Evolutionary conservation across 2,888 invertebrate species (phyloP), one percentile per base, ranked within the genome.

Genomic region (Homarus gammarus): DNA sequence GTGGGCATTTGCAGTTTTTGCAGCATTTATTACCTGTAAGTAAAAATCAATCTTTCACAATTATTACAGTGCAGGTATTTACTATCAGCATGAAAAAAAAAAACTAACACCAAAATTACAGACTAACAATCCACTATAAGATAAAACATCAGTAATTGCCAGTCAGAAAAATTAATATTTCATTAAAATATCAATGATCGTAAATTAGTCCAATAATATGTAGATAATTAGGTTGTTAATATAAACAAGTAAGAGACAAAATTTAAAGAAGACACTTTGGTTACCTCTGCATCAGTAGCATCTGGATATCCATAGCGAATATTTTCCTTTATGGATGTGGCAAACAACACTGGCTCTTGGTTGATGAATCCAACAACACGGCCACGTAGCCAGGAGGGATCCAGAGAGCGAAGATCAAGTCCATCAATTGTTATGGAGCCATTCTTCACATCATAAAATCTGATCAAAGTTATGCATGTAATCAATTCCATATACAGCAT

Each of bases 341-440:
- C 98, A 95, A 99, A 99, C 51, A 99, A 94, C 72, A 98, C 96
- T 0, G 99, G 99, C 93, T 99, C 99, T 94, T 99, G 98, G 93
- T 97, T 97, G 90, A 99, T 98, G 92, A 97, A 96, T 0, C 98
- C 98, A 31, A 99, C 95, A 40, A 96, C 96, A 79, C 96, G 95
- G 22, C 97, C 96, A 68, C 99, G 95, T 33, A 99, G 95, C 98
- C 99, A 99, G 64, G 96, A 95, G 0, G 97, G 96, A 93, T 98
- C 96, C 89, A 98, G 94, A 0, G 95, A 94, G 73, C 95, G 94
- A 0, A 98, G 94, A 93, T 98, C 96, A 22, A 95, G 93, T 0
- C 96, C 97, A 93, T 97, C 97, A 87, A 98, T 95, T n/a, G 95
- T 95, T 40, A 98, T 96, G 64, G 94, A 93, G 0, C 98, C 98